These are phyloP conservation scores for Enteromius mattozi DNA, from an alignment of 2,797 vertebrate species.

Conservation along the genomic window DNA sequence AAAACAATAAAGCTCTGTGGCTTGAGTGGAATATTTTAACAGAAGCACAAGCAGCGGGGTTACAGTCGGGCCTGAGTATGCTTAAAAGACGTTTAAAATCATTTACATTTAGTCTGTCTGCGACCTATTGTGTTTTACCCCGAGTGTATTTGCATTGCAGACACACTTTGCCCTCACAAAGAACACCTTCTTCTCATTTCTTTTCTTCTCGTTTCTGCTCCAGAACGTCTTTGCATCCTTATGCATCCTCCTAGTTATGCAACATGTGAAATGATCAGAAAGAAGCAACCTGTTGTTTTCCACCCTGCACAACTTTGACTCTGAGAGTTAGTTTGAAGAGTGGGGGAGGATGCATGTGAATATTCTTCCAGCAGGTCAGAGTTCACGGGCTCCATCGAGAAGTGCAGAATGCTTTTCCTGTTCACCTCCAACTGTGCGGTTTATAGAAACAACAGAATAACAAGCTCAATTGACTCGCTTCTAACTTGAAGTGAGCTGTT, in stretches of 20 bases:
- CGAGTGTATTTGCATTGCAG: constrained; percentile 12
- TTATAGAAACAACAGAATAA: constrained; percentile 38
- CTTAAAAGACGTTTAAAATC: neutral
- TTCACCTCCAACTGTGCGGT: constrained; percentile 50
- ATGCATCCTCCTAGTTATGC: neutral
- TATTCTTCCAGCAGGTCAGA: constrained; percentile 59
- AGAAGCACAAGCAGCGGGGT: neutral
- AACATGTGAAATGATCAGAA: neutral
- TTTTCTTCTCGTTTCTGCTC: constrained; percentile 19
- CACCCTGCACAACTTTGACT: constrained; percentile 43
- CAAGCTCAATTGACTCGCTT: neutral
- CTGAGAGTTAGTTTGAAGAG: constrained; percentile 47
- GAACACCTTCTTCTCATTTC: neutral
- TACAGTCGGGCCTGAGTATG: neutral
- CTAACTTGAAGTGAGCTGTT: neutral
- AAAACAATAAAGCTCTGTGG: constrained; percentile 1
- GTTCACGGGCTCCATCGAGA: constrained; percentile 56
- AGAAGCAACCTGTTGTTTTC: constrained; percentile 46
- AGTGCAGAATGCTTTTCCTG: constrained; percentile 57
- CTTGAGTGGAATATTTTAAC: constrained; percentile 1
- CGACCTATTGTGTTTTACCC: neutral
- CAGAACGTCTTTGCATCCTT: neutral
- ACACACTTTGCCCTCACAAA: constrained; percentile 26
- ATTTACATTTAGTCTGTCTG: neutral
- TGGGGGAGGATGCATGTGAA: constrained; percentile 58